A percentile compares a stretch with the other conserved stretches of the same genome.
These are phyloP conservation scores for Sphaerophoria taeniata DNA, from an alignment of 2,888 invertebrate species.

Conservation along the genomic window DNA sequence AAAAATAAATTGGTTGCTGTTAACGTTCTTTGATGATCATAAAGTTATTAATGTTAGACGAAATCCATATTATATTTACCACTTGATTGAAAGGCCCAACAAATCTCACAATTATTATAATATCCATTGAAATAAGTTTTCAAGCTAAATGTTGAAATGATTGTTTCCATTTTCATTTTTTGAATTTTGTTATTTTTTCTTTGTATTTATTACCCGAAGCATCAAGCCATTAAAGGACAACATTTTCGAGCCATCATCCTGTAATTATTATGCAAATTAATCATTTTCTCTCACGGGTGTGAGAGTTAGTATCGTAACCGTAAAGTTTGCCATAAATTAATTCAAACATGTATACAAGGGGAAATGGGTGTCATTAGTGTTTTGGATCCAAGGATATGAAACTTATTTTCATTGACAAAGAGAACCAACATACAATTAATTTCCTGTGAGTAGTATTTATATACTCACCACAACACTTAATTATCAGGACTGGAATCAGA, in stretches of 20 bases:
- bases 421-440: conserved; percentile 38
- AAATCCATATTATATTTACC: too few relatives aligned
- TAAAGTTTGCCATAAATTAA: conserved; percentile 40
- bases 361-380: conserved; percentile 18
- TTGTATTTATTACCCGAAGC: too few relatives aligned
- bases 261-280: conserved; percentile 38
- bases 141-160: too few relatives aligned
- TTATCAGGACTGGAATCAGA: neutral
- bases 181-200: too few relatives aligned
- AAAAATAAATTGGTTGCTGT: too few relatives aligned
- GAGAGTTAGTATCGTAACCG: neutral
- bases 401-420: conserved; percentile 35
- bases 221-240: too few relatives aligned
- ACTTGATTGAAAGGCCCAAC: too few relatives aligned
- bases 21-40: too few relatives aligned
- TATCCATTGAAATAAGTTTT: too few relatives aligned
- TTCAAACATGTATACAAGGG: conserved; percentile 30
- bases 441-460: conserved; percentile 10
- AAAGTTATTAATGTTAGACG: too few relatives aligned
- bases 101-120: too few relatives aligned
- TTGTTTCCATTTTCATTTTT: too few relatives aligned
- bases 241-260: conserved; percentile 19
- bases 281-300: conserved; percentile 11
- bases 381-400: conserved; percentile 32
- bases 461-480: neutral